Percentiles rank a stretch among this genome's conserved stretches.
Conservation (phyloP, 2,113 vertebrate genomes). For the Fukomys damarensis region DNA sequence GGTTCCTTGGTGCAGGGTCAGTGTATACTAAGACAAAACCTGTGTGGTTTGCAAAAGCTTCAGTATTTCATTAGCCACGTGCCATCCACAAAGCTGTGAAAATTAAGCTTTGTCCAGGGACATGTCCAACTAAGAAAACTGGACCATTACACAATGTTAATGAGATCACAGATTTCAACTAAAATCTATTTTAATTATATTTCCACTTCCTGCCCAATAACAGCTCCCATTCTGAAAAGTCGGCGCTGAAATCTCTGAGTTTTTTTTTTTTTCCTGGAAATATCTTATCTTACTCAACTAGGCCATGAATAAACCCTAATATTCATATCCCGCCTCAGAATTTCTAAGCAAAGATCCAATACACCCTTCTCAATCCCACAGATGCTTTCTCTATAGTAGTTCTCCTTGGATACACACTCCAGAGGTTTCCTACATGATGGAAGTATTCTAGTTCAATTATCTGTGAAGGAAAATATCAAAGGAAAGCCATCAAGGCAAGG, state of each 20-base stretch:
- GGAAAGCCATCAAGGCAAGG: background rate
- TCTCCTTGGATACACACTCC: background rate
- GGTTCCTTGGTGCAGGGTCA: background rate
- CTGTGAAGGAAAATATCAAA: conserved; percentile 39
- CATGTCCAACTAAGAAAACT: background rate
- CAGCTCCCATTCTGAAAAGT: background rate
- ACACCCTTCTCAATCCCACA: background rate
- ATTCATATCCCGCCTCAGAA: background rate
- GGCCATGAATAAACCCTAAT: background rate
- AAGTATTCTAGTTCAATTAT: conserved; percentile 31
- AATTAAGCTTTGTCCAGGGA: background rate
- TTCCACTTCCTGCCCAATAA: background rate
- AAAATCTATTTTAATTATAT: background rate
- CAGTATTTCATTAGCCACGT: background rate
- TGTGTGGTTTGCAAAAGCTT: background rate
- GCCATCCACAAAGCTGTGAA: background rate
- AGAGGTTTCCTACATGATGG: background rate
- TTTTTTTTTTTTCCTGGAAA: background rate
- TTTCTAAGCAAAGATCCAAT: background rate
- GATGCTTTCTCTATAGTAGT: background rate
- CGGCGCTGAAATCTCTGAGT: background rate
- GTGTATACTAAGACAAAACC: background rate
- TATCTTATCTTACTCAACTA: background rate
- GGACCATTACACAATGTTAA: background rate
- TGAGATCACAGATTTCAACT: background rate